Evolutionary conservation across 1,140 invertebrate genomes (phyloP).

Genomic region (Wasmannia auropunctata): DNA sequence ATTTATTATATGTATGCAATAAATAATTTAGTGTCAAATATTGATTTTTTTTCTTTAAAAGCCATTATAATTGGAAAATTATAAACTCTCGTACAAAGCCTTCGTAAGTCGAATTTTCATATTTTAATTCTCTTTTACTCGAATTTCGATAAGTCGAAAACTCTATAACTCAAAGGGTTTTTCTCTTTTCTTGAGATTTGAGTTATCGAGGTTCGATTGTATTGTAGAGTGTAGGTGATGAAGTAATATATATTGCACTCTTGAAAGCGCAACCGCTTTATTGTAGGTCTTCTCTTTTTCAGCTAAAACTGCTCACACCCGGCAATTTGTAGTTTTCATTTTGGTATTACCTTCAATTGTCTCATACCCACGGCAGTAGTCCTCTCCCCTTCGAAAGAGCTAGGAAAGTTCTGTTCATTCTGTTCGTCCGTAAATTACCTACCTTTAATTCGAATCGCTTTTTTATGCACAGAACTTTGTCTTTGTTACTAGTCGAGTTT

Average conservation of each 20-base stretch:
- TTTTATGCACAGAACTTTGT: slow-evolving; percentile 10
- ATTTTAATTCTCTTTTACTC: too few relatives aligned
- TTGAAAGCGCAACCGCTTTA: neutral
- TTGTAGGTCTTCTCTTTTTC: neutral
- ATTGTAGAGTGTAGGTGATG: too few relatives aligned
- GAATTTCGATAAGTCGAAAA: too few relatives aligned
- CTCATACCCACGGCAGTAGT: neutral
- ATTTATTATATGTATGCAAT: too few relatives aligned
- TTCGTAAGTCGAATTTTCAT: too few relatives aligned
- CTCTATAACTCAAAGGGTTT: too few relatives aligned
- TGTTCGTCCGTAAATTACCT: neutral
- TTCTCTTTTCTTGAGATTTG: too few relatives aligned
- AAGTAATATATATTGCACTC: neutral
- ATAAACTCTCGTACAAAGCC: too few relatives aligned
- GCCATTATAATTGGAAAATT: too few relatives aligned
- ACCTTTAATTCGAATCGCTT: neutral
- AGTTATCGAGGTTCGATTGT: too few relatives aligned
- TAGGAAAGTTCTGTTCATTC: neutral
- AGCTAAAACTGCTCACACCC: neutral
- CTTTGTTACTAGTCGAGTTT: neutral
- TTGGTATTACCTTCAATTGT: neutral
- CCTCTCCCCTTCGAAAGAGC: neutral
- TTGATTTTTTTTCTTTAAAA: too few relatives aligned
- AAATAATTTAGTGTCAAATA: too few relatives aligned
- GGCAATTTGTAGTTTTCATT: slow-evolving; percentile 33